Percentiles rank a stretch among this genome's conserved stretches.
Conservation (phyloP, 2,113 vertebrate species). For the Silurus glanis region DNA sequence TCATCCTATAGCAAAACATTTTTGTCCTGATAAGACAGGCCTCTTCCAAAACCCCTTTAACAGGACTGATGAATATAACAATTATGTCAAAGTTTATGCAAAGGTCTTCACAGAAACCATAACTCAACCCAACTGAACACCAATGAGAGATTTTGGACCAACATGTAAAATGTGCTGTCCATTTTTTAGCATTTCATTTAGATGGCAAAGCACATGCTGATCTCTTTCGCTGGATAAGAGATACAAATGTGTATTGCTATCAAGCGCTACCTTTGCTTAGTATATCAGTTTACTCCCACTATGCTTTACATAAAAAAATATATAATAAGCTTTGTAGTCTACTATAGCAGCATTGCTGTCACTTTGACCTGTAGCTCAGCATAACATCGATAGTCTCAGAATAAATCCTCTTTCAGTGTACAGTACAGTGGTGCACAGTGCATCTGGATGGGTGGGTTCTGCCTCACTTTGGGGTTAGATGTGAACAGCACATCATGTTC, state of each 20-base stretch:
- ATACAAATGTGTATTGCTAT: background rate
- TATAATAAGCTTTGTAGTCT: constrained; percentile 26
- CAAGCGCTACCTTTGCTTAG: background rate
- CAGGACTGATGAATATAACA: background rate
- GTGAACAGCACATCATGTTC: constrained; percentile 15
- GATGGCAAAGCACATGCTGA: background rate
- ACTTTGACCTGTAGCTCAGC: constrained; percentile 17
- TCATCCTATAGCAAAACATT: background rate
- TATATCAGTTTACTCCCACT: background rate
- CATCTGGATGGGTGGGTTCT: background rate
- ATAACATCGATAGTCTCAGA: constrained; percentile 15
- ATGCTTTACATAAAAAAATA: background rate
- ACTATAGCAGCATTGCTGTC: background rate
- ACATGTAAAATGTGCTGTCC: background rate
- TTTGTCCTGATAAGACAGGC: background rate
- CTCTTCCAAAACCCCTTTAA: background rate
- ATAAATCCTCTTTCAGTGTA: constrained; percentile 2
- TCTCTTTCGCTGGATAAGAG: background rate
- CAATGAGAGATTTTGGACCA: background rate
- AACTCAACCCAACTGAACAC: background rate
- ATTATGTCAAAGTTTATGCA: background rate
- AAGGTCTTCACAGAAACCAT: background rate
- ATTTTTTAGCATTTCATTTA: background rate
- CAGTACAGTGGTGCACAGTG: background rate
- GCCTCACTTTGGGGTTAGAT: background rate